Evolutionary conservation across 2,797 vertebrate genomes (phyloP), one percentile per base, ranked within the genome.

Genomic region (Poecilia gillii): DNA sequence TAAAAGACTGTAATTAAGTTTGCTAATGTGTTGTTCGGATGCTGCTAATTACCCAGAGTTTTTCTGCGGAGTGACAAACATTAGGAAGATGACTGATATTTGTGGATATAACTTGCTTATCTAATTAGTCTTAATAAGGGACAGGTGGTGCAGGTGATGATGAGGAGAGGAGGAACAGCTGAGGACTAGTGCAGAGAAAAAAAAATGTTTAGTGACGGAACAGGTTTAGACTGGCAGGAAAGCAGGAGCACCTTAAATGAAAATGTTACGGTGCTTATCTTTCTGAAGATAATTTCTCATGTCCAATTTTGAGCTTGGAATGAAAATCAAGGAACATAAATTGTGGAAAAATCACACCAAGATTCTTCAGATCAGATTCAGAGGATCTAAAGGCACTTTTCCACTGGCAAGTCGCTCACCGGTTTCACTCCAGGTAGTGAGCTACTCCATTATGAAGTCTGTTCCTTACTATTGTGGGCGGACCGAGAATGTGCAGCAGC

Each of bases 91-190:
- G 64, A 66, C 55, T 13, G 49, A 59, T 72, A 68, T 81, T 71
- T 72, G 76, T 59, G 79, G 81, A 46, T 76, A 62, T 78, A 25
- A 81, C 53, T 62, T 71, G 79, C 78, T 75, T 46, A 68, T 68
- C 72, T 89, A 76, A 85, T 90, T 87, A 79, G 76, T 51, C 77
- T 75, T 49, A 84, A 83, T 80, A 73, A 85, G 87, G 59, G 36
- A 51, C 88, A 89, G 85, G 84, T 91, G 83, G 72, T 72, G 83
- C 83, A 90, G 84, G 82, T 86, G 85, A 80, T 72, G 84, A 74
- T 72, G 71, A 78, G 71, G 72, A 57, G n/a, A 16, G 70, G 25
- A 28, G 72, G 45, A 85, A 78, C 77, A 89, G 82, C 82, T 85
- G 89, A 81, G 72, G 72, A 64, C 23, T 31, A 2, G 64, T 85